Percentiles rank a stretch among this genome's conserved stretches.
Conservation (phyloP, 2,888 invertebrate species). For the Didymodactylos carnosus region DNA sequence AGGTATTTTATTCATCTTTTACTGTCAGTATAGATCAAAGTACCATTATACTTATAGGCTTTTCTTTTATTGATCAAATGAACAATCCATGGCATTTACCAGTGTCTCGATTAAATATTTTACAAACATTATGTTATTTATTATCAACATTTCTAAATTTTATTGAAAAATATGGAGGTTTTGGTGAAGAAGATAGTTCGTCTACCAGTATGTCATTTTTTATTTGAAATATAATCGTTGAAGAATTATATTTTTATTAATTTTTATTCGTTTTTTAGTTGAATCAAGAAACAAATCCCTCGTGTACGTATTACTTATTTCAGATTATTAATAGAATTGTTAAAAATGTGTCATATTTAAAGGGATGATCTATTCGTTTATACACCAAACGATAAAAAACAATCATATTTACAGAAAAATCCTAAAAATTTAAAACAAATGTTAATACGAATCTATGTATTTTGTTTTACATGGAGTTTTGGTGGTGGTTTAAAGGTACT, state of each 20-base stretch:
- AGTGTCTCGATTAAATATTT: conserved; percentile 24
- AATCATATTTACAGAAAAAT: conserved; percentile 27
- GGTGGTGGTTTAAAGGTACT: conserved; percentile 25
- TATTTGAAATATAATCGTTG: no score
- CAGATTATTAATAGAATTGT: not conserved
- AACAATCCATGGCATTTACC: conserved; percentile 23
- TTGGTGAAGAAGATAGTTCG: conserved; percentile 26
- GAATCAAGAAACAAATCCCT: no score
- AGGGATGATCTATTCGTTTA: not conserved
- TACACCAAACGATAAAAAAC: not conserved
- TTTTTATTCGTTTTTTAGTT: no score
- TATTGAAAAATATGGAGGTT: conserved; percentile 28
- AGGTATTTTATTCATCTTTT: no score
- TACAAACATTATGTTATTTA: conserved; percentile 27
- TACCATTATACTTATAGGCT: not conserved
- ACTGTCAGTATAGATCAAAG: not conserved
- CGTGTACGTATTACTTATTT: no score
- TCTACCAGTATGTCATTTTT: not conserved
- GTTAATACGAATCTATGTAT: conserved; percentile 31
- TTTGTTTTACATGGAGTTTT: conserved; percentile 32
- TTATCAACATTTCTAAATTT: conserved; percentile 29
- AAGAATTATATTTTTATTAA: no score
- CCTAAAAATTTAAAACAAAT: conserved; percentile 25
- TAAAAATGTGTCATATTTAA: not conserved
- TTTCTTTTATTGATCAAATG: not conserved